Conservation (phyloP, 2,797 vertebrate species). For the Danio aesculapii region DNA sequence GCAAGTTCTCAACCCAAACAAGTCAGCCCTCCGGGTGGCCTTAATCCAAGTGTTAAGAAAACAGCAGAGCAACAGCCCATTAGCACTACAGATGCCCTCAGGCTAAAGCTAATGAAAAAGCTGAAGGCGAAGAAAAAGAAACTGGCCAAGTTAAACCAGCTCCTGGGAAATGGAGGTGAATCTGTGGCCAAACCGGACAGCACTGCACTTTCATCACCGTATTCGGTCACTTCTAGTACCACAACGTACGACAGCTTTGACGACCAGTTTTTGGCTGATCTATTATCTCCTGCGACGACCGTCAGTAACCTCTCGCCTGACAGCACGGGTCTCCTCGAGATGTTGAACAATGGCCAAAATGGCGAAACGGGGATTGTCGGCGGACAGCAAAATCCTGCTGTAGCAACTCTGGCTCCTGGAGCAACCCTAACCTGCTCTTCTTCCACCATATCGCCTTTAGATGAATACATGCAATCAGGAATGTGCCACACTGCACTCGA, state of each 20-base stretch:
- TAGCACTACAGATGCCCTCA: conserved; percentile 81
- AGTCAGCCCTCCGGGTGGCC: not conserved
- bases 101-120: conserved; percentile 88
- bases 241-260: conserved; percentile 67
- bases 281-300: conserved; percentile 83
- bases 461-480: conserved; percentile 82
- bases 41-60: conserved; percentile 50
- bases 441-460: conserved; percentile 72
- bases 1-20: conserved; percentile 20
- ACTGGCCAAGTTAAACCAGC: conserved; percentile 83
- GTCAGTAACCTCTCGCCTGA: conserved; percentile 78
- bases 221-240: conserved; percentile 70
- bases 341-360: conserved; percentile 58
- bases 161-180: conserved; percentile 63
- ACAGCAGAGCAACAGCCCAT: conserved; percentile 53
- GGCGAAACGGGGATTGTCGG: too few species aligned
- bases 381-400: conserved; percentile 58
- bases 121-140: conserved; percentile 93
- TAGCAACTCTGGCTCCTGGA: conserved; percentile 27
- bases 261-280: conserved; percentile 83
- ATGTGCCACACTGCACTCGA: conserved; percentile 73
- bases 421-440: conserved; percentile 53
- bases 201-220: conserved; percentile 69
- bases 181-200: conserved; percentile 73
- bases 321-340: conserved; percentile 76